These are phyloP conservation scores for Flexamia atlantica DNA, from an alignment of 2,888 invertebrate species.

Conservation along the genomic window DNA sequence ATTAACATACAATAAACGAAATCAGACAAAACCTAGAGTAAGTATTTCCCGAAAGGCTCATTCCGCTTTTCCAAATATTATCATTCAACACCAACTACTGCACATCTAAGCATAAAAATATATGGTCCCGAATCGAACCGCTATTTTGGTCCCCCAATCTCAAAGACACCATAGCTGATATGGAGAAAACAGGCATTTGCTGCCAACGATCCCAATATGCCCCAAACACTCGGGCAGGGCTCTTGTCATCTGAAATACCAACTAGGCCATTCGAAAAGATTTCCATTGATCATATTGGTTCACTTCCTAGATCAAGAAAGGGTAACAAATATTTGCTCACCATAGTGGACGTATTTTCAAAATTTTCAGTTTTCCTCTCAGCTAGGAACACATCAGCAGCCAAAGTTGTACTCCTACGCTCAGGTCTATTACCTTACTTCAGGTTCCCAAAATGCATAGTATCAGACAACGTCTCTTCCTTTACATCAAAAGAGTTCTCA, in stretches of 20 bases:
- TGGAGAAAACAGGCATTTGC: neutral
- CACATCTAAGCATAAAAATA: slow-evolving; percentile 47
- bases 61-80: slow-evolving; percentile 38
- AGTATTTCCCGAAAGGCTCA: slow-evolving; percentile 12
- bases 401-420: neutral
- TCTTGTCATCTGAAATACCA: slow-evolving; percentile 2
- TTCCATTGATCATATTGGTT: slow-evolving; percentile 25
- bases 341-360: slow-evolving; percentile 39
- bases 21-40: neutral
- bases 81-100: slow-evolving; percentile 25
- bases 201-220: slow-evolving; percentile 43
- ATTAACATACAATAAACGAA: neutral
- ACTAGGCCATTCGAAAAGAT: slow-evolving; percentile 9
- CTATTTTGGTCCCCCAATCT: slow-evolving; percentile 24
- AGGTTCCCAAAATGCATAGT: slow-evolving; percentile 26
- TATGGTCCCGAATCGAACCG: neutral
- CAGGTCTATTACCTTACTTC: slow-evolving; percentile 30
- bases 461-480: slow-evolving; percentile 10
- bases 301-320: neutral
- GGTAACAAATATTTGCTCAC: slow-evolving; percentile 40
- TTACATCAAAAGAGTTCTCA: slow-evolving; percentile 13
- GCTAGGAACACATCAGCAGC: neutral
- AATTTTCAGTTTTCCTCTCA: slow-evolving; percentile 39
- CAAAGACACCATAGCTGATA: neutral
- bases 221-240: slow-evolving; percentile 3